Evolutionary conservation across 2,797 vertebrate species (phyloP), one percentile per base, ranked within the genome.

Genomic region (Ibycter americanus): DNA sequence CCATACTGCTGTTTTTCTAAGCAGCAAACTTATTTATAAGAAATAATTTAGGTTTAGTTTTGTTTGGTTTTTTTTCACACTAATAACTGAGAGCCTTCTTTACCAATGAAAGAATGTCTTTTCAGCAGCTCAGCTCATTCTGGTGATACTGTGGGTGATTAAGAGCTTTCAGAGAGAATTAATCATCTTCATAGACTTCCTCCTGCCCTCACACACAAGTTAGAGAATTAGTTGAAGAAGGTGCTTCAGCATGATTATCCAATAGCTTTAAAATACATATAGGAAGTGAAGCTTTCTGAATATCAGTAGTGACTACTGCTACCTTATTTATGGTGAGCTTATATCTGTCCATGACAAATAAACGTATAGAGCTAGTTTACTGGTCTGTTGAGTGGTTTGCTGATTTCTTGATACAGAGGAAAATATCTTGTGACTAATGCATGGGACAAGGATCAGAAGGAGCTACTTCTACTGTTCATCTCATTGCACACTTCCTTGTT

Each of bases 81-180:
- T 73, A 73, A 47, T 88, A 88, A 29, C 44, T 34, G 38, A 79
- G 56, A 91, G 71, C 51, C 32, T 62, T 77, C 27, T 73, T n/a
- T 89, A 51, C 38, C 23, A 36, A 61, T 51, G 34, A 71, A 95
- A 80, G 61, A 93, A 80, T 61, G 29, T 84, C 18, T 92, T 72
- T 74, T 63, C 83, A 81, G 51, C 25, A 87, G 87, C 52, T 74
- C 63, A 25, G 54, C 63, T 90, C 40, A 16, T 84, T 94, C 58
- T 81, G 47, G 40, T 67, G 91, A 47, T 67, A 16, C 58, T 19
- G 44, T 68, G 55, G 49, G 73, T 93, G 87, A 91, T 95, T 87
- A 93, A 89, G 79, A 93, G 79, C 78, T 96, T 87, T 89, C 58
- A 73, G 77, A 72, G 87, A 83, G 56, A 83, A 68, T 92, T 96